Conservation (phyloP, 2,797 vertebrate genomes). For the Sciurus carolinensis region DNA sequence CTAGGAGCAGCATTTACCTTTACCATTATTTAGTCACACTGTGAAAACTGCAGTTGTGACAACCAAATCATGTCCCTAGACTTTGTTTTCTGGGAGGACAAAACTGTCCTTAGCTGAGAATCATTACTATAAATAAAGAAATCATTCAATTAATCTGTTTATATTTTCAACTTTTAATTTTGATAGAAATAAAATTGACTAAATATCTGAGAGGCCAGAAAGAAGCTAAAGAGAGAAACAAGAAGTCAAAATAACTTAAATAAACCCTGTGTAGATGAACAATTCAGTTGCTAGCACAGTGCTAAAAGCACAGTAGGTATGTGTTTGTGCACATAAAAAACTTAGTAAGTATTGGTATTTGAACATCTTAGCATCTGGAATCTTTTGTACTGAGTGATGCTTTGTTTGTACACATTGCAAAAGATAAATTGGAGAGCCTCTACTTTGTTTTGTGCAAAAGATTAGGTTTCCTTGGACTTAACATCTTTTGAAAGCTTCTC, state of each 20-base stretch:
- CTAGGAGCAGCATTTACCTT: neutral
- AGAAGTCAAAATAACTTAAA: neutral
- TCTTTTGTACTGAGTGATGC: neutral
- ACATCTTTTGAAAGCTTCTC: slow-evolving; percentile 19
- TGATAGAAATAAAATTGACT: slow-evolving; percentile 32
- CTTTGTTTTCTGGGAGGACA: neutral
- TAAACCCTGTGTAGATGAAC: neutral
- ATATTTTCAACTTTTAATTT: neutral
- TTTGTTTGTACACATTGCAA: slow-evolving; percentile 29
- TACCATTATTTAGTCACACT: neutral
- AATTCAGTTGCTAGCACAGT: neutral
- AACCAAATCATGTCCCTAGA: neutral
- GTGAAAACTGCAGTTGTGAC: neutral
- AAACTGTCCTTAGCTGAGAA: neutral
- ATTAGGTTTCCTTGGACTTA: slow-evolving; percentile 60
- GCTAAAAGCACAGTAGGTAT: neutral
- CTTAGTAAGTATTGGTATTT: neutral
- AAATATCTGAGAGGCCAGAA: neutral
- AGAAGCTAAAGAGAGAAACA: neutral
- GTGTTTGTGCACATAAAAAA: neutral
- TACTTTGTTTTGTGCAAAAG: slow-evolving; percentile 16
- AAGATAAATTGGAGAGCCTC: slow-evolving; percentile 33
- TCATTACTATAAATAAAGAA: neutral
- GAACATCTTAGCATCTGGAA: neutral
- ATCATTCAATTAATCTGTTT: neutral